Conservation (phyloP, 2,888 invertebrate genomes). For the Smittia aterrima region DNA sequence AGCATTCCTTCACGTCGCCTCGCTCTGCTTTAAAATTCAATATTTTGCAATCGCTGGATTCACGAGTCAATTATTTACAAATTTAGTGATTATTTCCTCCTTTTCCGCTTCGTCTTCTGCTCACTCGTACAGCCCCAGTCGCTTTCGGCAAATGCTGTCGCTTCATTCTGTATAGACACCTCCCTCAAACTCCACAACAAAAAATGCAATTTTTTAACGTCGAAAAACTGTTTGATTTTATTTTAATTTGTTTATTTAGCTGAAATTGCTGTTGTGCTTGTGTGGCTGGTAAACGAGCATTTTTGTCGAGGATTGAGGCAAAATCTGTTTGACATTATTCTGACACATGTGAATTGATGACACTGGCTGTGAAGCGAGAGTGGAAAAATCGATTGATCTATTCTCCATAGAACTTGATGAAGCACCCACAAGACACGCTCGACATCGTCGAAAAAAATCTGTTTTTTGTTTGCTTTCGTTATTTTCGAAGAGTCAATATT, state of each 20-base stretch:
- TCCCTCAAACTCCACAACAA: background rate
- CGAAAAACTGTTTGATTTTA: constrained; percentile 3
- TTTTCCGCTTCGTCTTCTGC: background rate
- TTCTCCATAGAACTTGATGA: constrained; percentile 4
- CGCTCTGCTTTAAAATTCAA: background rate
- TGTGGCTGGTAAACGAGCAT: constrained; percentile 1
- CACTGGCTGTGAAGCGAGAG: background rate
- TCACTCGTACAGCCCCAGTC: no score
- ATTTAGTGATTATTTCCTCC: background rate
- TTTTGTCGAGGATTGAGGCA: background rate
- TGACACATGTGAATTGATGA: constrained; percentile 40
- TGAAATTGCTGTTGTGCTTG: background rate
- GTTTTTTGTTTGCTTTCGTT: constrained; percentile 16
- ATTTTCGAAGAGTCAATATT: constrained; percentile 33
- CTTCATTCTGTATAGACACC: no score
- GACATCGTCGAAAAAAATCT: background rate
- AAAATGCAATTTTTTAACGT: constrained; percentile 6
- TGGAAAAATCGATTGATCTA: constrained; percentile 31
- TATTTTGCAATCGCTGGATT: background rate
- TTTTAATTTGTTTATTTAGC: constrained; percentile 16
- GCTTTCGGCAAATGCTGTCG: no score
- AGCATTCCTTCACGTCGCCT: background rate
- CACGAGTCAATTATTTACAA: constrained; percentile 2
- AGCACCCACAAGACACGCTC: background rate
- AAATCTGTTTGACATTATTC: constrained; percentile 40